Conservation (phyloP, 2,888 invertebrate species). For the Romanomermis culicivorax region DNA sequence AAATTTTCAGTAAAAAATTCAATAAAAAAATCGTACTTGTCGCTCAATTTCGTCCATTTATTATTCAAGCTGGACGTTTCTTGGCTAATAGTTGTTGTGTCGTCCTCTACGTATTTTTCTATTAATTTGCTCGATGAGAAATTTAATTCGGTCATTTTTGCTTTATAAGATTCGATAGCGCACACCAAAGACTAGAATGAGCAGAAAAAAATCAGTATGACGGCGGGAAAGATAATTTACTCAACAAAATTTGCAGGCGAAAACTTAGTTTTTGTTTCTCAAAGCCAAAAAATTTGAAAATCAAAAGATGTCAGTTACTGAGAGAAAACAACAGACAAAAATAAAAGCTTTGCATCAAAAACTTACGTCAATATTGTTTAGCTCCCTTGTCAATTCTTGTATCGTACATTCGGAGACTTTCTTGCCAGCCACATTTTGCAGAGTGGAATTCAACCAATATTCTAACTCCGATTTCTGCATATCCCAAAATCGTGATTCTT, state of each 20-base stretch:
- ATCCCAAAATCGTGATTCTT: constrained; percentile 76
- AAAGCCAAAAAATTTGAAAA: not conserved
- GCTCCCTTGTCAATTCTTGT: constrained; percentile 16
- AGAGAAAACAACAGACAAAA: not conserved
- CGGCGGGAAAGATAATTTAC: not conserved
- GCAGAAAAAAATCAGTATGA: constrained; percentile 31
- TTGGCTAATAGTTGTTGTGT: constrained; percentile 23
- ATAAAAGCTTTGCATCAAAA: constrained; percentile 8
- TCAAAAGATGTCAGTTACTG: not conserved
- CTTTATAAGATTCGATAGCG: constrained; percentile 72
- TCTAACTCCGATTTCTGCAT: constrained; percentile 69
- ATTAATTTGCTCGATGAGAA: constrained; percentile 15
- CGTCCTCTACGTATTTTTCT: constrained; percentile 21
- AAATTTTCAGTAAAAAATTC: no score
- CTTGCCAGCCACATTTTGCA: not conserved
- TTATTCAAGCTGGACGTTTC: constrained; percentile 22
- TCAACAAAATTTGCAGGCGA: not conserved
- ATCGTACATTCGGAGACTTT: constrained; percentile 12
- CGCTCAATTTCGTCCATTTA: constrained; percentile 28
- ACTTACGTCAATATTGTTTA: constrained; percentile 17
- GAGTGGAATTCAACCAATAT: constrained; percentile 50
- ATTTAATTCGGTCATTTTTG: constrained; percentile 17
- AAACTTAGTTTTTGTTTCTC: not conserved
- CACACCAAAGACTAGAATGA: constrained; percentile 63
- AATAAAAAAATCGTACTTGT: no score